phyloP scores from a whole-genome alignment of 2,888 invertebrate species.

The Flexamia atlantica region DNA sequence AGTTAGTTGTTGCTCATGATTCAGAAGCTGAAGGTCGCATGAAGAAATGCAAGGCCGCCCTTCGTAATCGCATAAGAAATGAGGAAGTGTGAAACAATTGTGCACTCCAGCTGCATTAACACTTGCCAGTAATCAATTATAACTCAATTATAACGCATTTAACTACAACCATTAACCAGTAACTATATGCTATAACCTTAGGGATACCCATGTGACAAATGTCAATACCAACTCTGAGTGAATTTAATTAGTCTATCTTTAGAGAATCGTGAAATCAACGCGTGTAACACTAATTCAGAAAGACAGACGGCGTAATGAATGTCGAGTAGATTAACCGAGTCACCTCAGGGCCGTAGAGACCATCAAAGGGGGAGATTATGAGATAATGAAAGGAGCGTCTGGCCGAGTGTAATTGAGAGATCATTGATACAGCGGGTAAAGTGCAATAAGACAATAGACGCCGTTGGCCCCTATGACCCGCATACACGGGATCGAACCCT shows the following conservation, averaged over 20 bases:
- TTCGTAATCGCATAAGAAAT: background rate
- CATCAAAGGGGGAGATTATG: conserved; percentile 20
- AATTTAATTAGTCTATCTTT: too few relatives aligned
- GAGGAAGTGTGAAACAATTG: conserved; percentile 4
- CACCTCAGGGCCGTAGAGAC: background rate
- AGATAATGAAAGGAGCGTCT: conserved; percentile 29
- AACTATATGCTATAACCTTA: too few relatives aligned
- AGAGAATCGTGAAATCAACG: too few relatives aligned
- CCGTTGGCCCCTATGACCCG: conserved; percentile 7
- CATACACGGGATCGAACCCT: conserved; percentile 27
- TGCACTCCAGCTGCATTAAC: too few relatives aligned
- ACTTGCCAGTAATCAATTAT: too few relatives aligned
- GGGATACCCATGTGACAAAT: too few relatives aligned
- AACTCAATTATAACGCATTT: too few relatives aligned
- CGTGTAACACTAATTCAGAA: background rate
- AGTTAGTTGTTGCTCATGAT: too few relatives aligned
- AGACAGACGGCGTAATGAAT: background rate
- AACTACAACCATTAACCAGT: too few relatives aligned
- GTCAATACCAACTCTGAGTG: too few relatives aligned
- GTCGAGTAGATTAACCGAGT: background rate
- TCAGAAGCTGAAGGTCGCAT: conserved; percentile 1
- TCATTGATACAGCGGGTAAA: conserved; percentile 34
- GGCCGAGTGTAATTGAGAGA: conserved; percentile 9
- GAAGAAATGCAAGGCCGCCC: conserved; percentile 12
- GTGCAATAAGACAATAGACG: conserved; percentile 27